Conservation (phyloP, 64 coral and sea anemone species). For the Orbicella faveolata region DNA sequence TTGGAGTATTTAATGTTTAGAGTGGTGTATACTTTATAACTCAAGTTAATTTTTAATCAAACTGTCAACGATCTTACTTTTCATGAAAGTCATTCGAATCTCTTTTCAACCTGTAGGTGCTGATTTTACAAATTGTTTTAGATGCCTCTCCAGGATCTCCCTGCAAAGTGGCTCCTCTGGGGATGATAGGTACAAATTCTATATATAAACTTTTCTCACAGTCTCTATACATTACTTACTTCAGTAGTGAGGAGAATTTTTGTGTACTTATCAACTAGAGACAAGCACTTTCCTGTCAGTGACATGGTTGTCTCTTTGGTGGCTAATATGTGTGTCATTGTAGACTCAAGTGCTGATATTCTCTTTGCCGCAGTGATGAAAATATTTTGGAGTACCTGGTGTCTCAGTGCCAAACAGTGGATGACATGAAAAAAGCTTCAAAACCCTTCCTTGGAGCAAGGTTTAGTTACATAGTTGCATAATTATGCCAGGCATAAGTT, state of each 20-base stretch:
- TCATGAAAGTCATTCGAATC: not conserved
- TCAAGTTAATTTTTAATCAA: too few species aligned
- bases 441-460: slow-evolving; percentile 68
- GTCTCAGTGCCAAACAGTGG: slow-evolving; percentile 77
- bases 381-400: slow-evolving; percentile 56
- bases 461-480: not conserved
- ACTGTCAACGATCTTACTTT: too few species aligned
- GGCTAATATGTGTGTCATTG: too few species aligned
- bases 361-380: slow-evolving; percentile 30
- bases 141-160: slow-evolving; percentile 41
- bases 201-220: too few species aligned
- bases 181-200: slow-evolving; percentile 11
- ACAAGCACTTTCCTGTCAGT: too few species aligned
- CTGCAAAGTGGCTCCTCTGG: not conserved
- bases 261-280: too few species aligned
- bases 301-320: too few species aligned
- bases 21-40: not conserved
- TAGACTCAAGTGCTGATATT: not conserved
- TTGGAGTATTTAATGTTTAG: not conserved
- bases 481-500: too few species aligned
- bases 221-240: too few species aligned
- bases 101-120: slow-evolving; percentile 13
- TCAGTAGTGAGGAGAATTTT: too few species aligned
- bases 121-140: slow-evolving; percentile 66
- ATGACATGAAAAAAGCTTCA: slow-evolving; percentile 53